Conservation (phyloP, 37 sponge, comb jelly and placozoan species). For the Geodia barretti region DNA sequence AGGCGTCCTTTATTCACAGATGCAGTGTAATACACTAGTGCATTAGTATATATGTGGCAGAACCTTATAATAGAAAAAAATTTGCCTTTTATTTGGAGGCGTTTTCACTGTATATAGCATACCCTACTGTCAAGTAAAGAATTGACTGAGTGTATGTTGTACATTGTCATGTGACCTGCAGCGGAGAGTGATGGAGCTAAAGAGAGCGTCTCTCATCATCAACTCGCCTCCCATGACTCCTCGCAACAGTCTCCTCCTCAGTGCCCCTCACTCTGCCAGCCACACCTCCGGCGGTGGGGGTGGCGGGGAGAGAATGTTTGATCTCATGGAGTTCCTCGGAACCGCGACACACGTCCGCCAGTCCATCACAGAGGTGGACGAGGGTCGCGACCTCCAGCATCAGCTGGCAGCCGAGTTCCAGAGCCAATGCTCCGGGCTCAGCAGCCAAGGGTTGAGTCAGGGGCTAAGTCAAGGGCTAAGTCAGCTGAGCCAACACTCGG, state of each 20-base stretch:
- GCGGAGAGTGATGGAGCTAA: constrained; percentile 63
- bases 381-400: not conserved
- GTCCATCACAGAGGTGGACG: constrained; percentile 55
- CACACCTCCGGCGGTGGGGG: not conserved
- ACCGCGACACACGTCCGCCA: not conserved
- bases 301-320: constrained; percentile 15
- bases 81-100: too few relatives aligned
- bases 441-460: constrained; percentile 20
- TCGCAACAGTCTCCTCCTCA: constrained; percentile 47
- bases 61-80: not conserved
- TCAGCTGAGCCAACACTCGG: constrained; percentile 29
- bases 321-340: constrained; percentile 46
- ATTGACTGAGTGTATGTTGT: not conserved
- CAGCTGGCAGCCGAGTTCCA: not conserved
- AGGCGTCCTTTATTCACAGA: too few relatives aligned
- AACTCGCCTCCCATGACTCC: constrained; percentile 38
- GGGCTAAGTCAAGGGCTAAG: not conserved
- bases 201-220: constrained; percentile 55
- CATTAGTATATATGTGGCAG: not conserved
- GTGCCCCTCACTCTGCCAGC: not conserved
- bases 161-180: not conserved
- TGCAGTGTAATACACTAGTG: not conserved
- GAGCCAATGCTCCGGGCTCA: not conserved
- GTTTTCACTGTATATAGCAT: too few relatives aligned
- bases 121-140: too few relatives aligned